Percentiles rank a stretch among this genome's conserved stretches.
phyloP scores from a whole-genome alignment of 2,888 invertebrate genomes.

The Drosophila sordidula region DNA sequence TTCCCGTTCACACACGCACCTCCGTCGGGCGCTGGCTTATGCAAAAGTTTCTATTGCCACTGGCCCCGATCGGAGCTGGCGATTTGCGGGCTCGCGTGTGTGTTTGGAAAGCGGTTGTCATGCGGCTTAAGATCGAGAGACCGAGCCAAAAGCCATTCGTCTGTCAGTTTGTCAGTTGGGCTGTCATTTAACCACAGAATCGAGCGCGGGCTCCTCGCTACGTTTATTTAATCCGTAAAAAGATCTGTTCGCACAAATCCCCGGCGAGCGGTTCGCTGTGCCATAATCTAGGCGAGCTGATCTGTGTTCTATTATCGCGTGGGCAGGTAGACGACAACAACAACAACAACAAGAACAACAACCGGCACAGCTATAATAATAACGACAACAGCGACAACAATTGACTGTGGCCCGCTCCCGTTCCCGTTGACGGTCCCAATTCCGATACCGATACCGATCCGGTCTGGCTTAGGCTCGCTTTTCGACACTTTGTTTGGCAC shows the following conservation, averaged over 20 bases:
- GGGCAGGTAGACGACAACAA: constrained; percentile 54
- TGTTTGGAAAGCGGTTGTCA: constrained; percentile 37
- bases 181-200: constrained; percentile 24
- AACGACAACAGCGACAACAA: constrained; percentile 15
- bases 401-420: constrained; percentile 24
- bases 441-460: constrained; percentile 43
- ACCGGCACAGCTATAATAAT: constrained; percentile 7
- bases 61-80: background rate
- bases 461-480: constrained; percentile 77
- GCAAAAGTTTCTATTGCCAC: constrained; percentile 7
- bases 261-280: constrained; percentile 52
- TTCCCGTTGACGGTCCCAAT: constrained; percentile 24
- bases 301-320: constrained; percentile 66
- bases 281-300: constrained; percentile 62
- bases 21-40: background rate
- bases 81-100: constrained; percentile 10
- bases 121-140: constrained; percentile 31
- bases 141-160: background rate
- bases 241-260: constrained; percentile 79
- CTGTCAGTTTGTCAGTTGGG: constrained; percentile 16
- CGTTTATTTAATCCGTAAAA: constrained; percentile 79
- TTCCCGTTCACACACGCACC: background rate
- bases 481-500: constrained; percentile 81
- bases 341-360: constrained; percentile 9
- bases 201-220: constrained; percentile 24